Evolutionary conservation across 2,113 vertebrate genomes (phyloP), one percentile per base, ranked within the genome.

Genomic region (Eptesicus fuscus): DNA sequence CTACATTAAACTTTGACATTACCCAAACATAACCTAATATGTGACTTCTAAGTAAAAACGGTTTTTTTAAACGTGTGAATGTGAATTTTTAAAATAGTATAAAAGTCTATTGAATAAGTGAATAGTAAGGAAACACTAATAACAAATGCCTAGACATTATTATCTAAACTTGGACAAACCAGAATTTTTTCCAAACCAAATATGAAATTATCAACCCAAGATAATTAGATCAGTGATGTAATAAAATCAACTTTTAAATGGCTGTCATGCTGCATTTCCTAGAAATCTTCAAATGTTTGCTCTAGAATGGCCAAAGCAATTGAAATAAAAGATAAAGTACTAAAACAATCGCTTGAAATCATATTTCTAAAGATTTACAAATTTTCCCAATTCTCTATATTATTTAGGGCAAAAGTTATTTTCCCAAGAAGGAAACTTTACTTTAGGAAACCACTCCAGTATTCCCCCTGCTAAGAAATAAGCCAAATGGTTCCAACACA

Each of bases 231-330:
- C 83, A 96, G 83, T 95, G 80, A 96, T 79, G 78, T 93, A 82
- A 96, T 96, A 73, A 92, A 95, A 92, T 83, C 51, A 97, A 96
- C 88, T 63, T 94, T 96, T 94, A 96, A 90, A 93, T 94, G 94
- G 78, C 32, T 71, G 77, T 32, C 23, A 93, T 94, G 32, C 82
- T 95, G 9, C n/a, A 90, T 94, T 93, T 90, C 83, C 69, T 88
- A 67, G 16, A 30, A 69, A 35, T 93, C 12, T 37, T 93, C 37
- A 83, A 90, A 88, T 88, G 49, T 94, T 97, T 97, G 42, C 49
- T 96, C 71, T 82, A 94, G 65, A 53, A 82, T 87, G 32, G 71
- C 76, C 88, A 92, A 96, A 90, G 87, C 42, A 82, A 89, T 85
- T 69, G 61, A 42, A 96, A 92, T 67, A 53, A 85, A 88, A 86